Base-by-base conservation (phyloP, 2,888 invertebrate genomes). In the Dastarcus helophoroides region DNA sequence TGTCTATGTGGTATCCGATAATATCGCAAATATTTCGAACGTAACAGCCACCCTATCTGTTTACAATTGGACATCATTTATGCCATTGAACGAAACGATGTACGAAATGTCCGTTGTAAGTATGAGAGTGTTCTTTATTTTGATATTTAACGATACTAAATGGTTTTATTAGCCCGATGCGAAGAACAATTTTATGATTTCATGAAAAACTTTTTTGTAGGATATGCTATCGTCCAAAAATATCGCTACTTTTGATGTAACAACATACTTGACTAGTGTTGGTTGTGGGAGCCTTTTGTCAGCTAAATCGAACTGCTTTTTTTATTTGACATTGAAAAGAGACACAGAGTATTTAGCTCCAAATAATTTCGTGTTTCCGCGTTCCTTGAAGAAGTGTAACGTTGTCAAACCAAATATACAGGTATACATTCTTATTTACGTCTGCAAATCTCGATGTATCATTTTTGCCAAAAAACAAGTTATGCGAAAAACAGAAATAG, bases 361-460 rank as follows among this genome's bases (percentile, higher is more conserved):
- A 0, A 62, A 67, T 32, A 84, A 82, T 52, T 79, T 72, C 44
- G 59, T 78, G 3, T 79, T 81, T 45, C 78, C 80, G 0, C 62
- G 54, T 21, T 58, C 67, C 10, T 62, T 79, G 22, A 74, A 75
- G 44, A 47, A 63, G 21, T 61, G 69, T 2, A 57, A 58, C 35
- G 54, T 78, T 22, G 56, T 49, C 24, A 46, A 60, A 41, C 73
- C 79, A 2, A 55, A 59, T n/a, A 59, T 81, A 22, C 51, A 62
- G 54, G 79, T 80, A 50, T 54, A 50, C 36, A 14, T 33, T 35
- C 19, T 11, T 29, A 12, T 23, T 27, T n/a, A n/a, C n/a, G n/a
- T n/a, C n/a, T n/a, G n/a, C n/a, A n/a, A n/a, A n/a, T n/a, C n/a
- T n/a, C n/a, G n/a, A n/a, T 9, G 8, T 14, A 3, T 23, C 31